Evolutionary conservation across 2,888 invertebrate species (phyloP), one percentile per base, ranked within the genome.

Genomic region (Adineta ricciae): DNA sequence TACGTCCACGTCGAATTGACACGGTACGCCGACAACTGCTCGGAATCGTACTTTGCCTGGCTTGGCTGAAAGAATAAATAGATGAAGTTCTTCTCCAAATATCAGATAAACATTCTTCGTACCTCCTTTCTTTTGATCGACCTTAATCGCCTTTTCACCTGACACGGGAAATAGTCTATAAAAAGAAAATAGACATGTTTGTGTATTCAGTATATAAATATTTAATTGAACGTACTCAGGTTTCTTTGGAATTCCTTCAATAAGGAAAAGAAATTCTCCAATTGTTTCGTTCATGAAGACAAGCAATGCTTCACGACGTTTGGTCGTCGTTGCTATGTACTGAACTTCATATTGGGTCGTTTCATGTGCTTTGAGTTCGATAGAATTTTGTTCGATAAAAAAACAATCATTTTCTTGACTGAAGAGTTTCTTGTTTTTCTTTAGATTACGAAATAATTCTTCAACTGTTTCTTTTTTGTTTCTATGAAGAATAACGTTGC

Each of bases 191-290:
- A 5, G 0, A 36, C 0, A 64, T 36, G 32, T 64, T 5, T 64
- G 19, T 5, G 5, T 36, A 9, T 19, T 32, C 16, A 64, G 32
- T 64, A 52, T 21, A 3, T 32, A 64, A 64, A 64, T 64, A 64
- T 64, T 64, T 64, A 9, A 64, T 19, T 19, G 32, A 64, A 36
- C 27, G 9, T 89, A 88, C 41, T 89, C 87, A 11, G 90, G 90
- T 83, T 88, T 86, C 19, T 86, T 87, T 27, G 89, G 88, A 38
- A 86, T 88, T 32, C 89, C 90, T 86, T 90, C 89, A 9, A 90
- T 88, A 27, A 88, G 88, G 87, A 90, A 90, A 41, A 90, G 86
- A 86, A 90, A 89, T 87, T 90, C 90, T 83, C 90, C 90, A 32
- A 90, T 88, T 9, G 87, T 86, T 84, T 89, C 89, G 86, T 89